phyloP scores from a whole-genome alignment of 2,888 invertebrate species.

The Helobdella robusta region DNA sequence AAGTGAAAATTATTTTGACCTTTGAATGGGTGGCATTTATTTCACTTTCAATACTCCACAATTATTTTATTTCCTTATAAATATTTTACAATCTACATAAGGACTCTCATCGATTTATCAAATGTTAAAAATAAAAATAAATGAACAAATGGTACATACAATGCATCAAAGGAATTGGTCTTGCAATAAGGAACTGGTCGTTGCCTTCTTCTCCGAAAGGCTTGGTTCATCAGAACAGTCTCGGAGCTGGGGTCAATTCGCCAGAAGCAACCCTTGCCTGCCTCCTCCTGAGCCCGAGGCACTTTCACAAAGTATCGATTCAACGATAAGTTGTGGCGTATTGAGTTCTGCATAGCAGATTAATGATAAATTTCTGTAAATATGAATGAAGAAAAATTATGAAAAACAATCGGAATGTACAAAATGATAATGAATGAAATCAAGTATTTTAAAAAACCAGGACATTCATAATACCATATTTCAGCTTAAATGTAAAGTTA shows the following conservation, averaged over 20 bases:
- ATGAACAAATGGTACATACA: background rate
- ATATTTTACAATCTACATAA: too few relatives aligned
- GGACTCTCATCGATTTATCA: too few relatives aligned
- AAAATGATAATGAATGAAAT: too few relatives aligned
- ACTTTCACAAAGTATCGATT: constrained; percentile 68
- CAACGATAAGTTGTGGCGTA: constrained; percentile 59
- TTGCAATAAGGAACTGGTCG: constrained; percentile 67
- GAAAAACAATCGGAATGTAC: too few relatives aligned
- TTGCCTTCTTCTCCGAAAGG: constrained; percentile 81
- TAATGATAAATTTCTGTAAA: too few relatives aligned
- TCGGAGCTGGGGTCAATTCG: constrained; percentile 92
- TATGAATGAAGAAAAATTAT: too few relatives aligned
- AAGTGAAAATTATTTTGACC: too few relatives aligned
- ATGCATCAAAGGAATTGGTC: constrained; percentile 34
- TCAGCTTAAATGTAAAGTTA: too few relatives aligned
- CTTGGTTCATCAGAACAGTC: constrained; percentile 86
- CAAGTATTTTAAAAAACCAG: too few relatives aligned
- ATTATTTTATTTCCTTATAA: too few relatives aligned
- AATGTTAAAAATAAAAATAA: background rate
- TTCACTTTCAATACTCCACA: too few relatives aligned
- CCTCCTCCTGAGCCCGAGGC: constrained; percentile 92
- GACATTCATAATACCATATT: background rate
- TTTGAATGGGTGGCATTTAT: too few relatives aligned
- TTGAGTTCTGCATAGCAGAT: constrained; percentile 62
- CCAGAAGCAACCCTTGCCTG: constrained; percentile 97